Evolutionary conservation across 2,888 invertebrate genomes (phyloP).

Genomic region (Pristionchus japonicus): DNA sequence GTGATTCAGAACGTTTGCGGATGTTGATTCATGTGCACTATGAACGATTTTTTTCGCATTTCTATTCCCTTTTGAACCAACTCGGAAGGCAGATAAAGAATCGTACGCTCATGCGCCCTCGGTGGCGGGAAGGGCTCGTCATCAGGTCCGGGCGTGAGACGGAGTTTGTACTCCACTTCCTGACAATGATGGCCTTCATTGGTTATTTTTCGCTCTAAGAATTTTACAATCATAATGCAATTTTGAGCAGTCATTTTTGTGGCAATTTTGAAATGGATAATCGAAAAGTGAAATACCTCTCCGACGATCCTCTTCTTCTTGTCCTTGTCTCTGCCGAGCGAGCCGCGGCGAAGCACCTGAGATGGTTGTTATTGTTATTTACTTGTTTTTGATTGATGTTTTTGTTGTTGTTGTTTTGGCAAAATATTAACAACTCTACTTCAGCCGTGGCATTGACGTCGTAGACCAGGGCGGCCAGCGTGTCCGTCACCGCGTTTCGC

Average conservation of each 20-base stretch:
- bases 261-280: no score
- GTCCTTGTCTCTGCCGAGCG: conserved; percentile 58
- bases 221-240: no score
- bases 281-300: no score
- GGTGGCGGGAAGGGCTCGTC: conserved; percentile 55
- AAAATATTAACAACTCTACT: conserved; percentile 49
- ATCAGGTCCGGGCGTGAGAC: conserved; percentile 71
- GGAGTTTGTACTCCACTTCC: conserved; percentile 70
- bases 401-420: neutral
- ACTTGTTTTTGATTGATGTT: neutral
- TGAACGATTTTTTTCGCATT: no score
- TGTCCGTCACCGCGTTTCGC: conserved; percentile 72
- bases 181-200: no score
- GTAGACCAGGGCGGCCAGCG: conserved; percentile 73
- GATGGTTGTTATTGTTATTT: neutral
- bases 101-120: conserved; percentile 31
- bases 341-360: conserved; percentile 55
- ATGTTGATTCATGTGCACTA: no score
- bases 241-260: no score
- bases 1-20: no score
- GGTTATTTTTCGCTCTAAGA: no score
- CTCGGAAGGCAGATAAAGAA: no score
- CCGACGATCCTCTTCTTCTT: conserved; percentile 60
- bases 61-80: no score
- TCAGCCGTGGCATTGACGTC: conserved; percentile 75